phyloP scores from a whole-genome alignment of 1,140 invertebrate genomes.

The Leptinotarsa undecemlineata region DNA sequence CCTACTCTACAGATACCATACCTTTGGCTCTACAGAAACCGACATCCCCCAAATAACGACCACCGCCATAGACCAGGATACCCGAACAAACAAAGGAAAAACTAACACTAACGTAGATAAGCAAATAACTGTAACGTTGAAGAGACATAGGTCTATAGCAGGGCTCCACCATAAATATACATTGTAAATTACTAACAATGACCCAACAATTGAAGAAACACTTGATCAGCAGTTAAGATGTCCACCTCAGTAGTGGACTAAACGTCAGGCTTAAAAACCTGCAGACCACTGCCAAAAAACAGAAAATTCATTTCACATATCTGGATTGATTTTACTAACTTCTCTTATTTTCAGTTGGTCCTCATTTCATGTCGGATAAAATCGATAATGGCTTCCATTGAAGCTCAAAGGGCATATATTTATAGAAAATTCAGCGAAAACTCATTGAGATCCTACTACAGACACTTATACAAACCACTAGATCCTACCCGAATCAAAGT shows the following conservation, averaged over 20 bases:
- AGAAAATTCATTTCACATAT: no score
- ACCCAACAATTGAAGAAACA: no score
- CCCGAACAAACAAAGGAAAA: no score
- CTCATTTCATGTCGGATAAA: not conserved
- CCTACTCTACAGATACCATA: no score
- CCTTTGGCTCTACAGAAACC: no score
- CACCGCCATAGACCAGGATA: no score
- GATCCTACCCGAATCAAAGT: slow-evolving; percentile 13
- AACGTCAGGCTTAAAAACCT: not conserved
- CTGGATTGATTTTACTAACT: not conserved
- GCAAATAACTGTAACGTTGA: no score
- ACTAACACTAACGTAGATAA: no score
- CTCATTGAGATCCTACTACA: slow-evolving; percentile 39
- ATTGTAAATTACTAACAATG: no score
- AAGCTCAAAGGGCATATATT: slow-evolving; percentile 31
- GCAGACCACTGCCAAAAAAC: no score
- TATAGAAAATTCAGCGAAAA: slow-evolving; percentile 36
- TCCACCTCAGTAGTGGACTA: not conserved
- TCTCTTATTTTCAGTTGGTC: not conserved
- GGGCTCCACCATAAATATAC: not conserved
- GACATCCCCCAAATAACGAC: no score
- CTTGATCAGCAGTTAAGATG: no score
- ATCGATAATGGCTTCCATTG: slow-evolving; percentile 6
- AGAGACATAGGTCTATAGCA: not conserved
- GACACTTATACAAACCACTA: slow-evolving; percentile 39